These are phyloP conservation scores for Eupithecia insigniata DNA, from an alignment of 2,888 invertebrate species.

Conservation along the genomic window DNA sequence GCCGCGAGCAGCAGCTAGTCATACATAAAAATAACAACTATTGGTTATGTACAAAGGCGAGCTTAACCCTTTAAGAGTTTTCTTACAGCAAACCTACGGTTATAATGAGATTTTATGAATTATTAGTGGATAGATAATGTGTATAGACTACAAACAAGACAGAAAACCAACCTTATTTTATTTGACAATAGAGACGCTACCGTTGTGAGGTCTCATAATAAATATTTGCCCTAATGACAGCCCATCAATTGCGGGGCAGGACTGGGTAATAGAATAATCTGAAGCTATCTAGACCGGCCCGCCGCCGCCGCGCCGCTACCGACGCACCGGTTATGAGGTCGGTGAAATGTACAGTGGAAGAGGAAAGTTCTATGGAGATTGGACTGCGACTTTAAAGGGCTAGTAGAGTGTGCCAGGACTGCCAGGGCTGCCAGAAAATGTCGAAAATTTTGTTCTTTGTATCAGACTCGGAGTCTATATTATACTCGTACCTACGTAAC, in stretches of 20 bases:
- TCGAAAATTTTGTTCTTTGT: no score
- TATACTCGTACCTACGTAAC: no score
- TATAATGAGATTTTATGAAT: no score
- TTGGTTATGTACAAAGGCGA: no score
- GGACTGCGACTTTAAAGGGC: not conserved
- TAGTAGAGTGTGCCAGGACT: not conserved
- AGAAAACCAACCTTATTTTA: not conserved
- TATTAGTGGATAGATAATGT: no score
- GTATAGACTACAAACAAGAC: no score
- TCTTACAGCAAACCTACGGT: no score
- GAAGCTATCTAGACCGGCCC: slow-evolving; percentile 49
- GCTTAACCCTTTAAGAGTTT: no score
- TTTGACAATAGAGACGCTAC: slow-evolving; percentile 14
- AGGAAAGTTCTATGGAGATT: slow-evolving; percentile 11
- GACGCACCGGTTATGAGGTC: slow-evolving; percentile 19
- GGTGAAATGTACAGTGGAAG: slow-evolving; percentile 30
- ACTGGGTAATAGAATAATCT: slow-evolving; percentile 53
- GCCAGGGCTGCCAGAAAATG: not conserved
- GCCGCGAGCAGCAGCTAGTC: no score
- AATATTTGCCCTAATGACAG: slow-evolving; percentile 28
- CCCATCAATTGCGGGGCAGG: slow-evolving; percentile 34
- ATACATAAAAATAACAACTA: no score
- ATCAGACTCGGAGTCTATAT: no score
- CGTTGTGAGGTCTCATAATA: slow-evolving; percentile 24
- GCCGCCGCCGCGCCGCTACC: slow-evolving; percentile 45